Percentiles rank a stretch among this genome's conserved stretches.
These are phyloP conservation scores for Zaprionus camerounensis DNA, from an alignment of 1,140 invertebrate species.

Conservation along the genomic window DNA sequence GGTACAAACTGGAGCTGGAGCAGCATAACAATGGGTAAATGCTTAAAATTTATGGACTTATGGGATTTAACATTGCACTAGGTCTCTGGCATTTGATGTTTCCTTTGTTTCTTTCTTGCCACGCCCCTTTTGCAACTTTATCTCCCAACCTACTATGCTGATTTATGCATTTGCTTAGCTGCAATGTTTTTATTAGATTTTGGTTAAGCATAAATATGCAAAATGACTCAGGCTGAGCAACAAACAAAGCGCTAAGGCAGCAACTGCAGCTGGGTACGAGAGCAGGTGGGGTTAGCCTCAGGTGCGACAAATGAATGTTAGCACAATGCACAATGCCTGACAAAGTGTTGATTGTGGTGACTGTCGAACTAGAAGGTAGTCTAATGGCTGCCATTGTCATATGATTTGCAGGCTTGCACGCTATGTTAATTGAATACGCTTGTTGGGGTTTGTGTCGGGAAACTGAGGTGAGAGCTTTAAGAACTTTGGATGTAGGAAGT, in stretches of 20 bases:
- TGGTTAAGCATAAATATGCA: conserved; percentile 45
- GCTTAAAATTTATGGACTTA: conserved; percentile 74
- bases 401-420: not conserved
- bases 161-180: conserved; percentile 69
- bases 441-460: not conserved
- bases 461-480: not conserved
- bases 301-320: conserved; percentile 42
- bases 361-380: conserved; percentile 5
- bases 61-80: conserved; percentile 59
- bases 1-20: conserved; percentile 3
- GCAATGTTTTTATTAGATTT: conserved; percentile 70
- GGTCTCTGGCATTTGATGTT: conserved; percentile 15
- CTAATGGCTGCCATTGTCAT: conserved; percentile 7
- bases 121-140: not conserved
- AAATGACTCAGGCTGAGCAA: conserved; percentile 15
- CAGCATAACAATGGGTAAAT: conserved; percentile 60
- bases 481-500: not conserved
- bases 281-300: not conserved
- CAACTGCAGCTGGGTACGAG: not conserved
- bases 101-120: conserved; percentile 1
- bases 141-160: conserved; percentile 8
- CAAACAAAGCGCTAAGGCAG: not conserved
- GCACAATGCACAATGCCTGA: conserved; percentile 36
- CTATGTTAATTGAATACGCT: not conserved
- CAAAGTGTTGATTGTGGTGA: conserved; percentile 42